These are phyloP conservation scores for Apodemia duryi DNA, from an alignment of 2,888 invertebrate genomes.

Conservation along the genomic window DNA sequence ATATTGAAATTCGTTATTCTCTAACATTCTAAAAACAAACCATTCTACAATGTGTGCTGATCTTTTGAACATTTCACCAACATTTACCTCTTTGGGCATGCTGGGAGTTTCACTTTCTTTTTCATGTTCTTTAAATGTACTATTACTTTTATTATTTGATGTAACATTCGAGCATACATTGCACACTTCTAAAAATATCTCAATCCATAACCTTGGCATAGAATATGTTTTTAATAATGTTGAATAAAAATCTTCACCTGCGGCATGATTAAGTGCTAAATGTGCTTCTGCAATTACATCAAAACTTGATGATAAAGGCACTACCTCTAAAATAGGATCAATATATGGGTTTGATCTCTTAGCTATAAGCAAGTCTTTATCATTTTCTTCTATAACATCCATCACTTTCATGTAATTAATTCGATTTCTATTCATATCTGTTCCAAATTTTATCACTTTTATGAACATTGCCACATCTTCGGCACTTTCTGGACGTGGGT, in stretches of 20 bases:
- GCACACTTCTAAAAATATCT: conserved; percentile 4
- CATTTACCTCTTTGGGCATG: not conserved
- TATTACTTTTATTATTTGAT: not conserved
- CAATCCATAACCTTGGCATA: not conserved
- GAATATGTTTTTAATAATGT: not conserved
- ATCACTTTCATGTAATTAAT: conserved; percentile 4
- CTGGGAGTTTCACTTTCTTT: not conserved
- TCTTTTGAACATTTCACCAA: not conserved
- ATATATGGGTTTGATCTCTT: not conserved
- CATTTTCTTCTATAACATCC: conserved; percentile 22
- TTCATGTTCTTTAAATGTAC: not conserved
- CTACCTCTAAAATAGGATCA: conserved; percentile 2
- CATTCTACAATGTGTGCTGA: not conserved
- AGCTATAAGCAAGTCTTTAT: conserved; percentile 8
- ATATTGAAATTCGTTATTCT: conserved; percentile 5
- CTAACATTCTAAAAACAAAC: not conserved
- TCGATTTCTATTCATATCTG: conserved; percentile 10
- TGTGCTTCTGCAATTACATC: conserved; percentile 1
- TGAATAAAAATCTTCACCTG: not conserved
- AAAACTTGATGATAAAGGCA: not conserved
- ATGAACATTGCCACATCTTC: not conserved
- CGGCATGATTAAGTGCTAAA: not conserved
- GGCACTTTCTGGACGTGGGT: not conserved
- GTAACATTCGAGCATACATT: not conserved
- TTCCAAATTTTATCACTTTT: conserved; percentile 3